phyloP scores from a whole-genome alignment of 1,140 invertebrate genomes.

The Centruroides vittatus region DNA sequence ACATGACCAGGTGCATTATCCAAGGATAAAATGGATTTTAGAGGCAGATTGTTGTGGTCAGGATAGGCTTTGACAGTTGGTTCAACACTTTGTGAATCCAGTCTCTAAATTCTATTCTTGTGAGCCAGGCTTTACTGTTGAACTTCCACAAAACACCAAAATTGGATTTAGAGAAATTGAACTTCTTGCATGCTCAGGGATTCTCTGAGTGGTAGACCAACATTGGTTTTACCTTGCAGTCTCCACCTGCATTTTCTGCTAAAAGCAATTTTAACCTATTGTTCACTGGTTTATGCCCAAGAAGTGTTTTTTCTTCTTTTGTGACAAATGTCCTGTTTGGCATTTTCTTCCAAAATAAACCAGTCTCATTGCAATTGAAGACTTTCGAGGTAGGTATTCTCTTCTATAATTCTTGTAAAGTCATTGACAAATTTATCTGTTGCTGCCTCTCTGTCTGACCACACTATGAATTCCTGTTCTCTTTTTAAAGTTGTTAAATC shows the following conservation, averaged over 20 bases:
- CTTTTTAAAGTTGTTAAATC: conserved; percentile 4
- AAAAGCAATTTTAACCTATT: conserved; percentile 1
- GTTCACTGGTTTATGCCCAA: neutral
- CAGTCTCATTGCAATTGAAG: neutral
- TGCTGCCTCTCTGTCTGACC: neutral
- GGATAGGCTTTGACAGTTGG: neutral
- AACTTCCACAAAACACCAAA: conserved; percentile 4
- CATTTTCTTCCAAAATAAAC: neutral
- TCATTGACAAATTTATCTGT: neutral
- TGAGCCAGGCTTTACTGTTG: conserved; percentile 1
- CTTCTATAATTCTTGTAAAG: neutral
- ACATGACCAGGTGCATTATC: neutral
- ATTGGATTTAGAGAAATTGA: neutral
- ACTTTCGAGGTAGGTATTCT: neutral
- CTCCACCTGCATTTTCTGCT: conserved; percentile 1
- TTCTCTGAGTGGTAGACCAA: neutral
- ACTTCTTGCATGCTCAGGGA: neutral
- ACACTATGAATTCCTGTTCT: conserved; percentile 2
- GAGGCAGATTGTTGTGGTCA: neutral
- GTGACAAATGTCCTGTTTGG: neutral
- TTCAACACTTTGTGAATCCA: neutral
- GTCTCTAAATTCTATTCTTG: neutral
- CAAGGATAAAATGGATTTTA: neutral
- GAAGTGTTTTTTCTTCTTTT: conserved; percentile 1
- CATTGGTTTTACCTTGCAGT: conserved; percentile 2